Evolutionary conservation across 2,888 invertebrate genomes (phyloP).

Genomic region (Drosophila tripunctata): DNA sequence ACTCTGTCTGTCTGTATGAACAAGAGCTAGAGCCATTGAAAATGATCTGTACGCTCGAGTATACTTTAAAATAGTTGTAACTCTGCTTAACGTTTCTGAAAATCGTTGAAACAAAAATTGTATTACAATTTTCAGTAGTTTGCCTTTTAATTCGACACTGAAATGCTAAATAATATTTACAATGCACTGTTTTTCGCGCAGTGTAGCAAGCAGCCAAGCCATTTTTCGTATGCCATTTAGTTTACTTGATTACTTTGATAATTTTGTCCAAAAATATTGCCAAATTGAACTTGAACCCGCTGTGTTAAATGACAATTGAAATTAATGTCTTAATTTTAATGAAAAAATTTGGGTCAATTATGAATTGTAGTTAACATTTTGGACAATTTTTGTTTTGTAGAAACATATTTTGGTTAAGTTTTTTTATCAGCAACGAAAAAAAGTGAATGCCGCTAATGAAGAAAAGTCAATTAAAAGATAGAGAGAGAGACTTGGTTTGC

Average conservation of each 20-base stretch:
- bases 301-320: slow-evolving; percentile 67
- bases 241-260: slow-evolving; percentile 1
- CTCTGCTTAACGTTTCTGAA: too few relatives aligned
- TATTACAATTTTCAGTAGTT: too few relatives aligned
- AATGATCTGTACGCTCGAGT: too few relatives aligned
- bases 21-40: too few relatives aligned
- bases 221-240: background rate
- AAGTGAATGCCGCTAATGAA: slow-evolving; percentile 48
- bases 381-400: background rate
- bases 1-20: too few relatives aligned
- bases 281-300: slow-evolving; percentile 56
- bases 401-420: background rate
- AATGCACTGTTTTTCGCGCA: background rate
- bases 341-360: slow-evolving; percentile 42
- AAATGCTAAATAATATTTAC: background rate
- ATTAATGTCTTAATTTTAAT: slow-evolving; percentile 60
- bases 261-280: slow-evolving; percentile 14
- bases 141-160: too few relatives aligned
- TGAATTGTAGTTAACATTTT: background rate
- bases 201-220: background rate
- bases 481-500: slow-evolving; percentile 20
- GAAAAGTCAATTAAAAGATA: slow-evolving; percentile 62
- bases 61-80: too few relatives aligned
- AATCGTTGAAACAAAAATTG: too few relatives aligned
- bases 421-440: slow-evolving; percentile 6